Evolutionary conservation across 2,113 vertebrate species (phyloP).

Genomic region (Cheilinus undulatus): DNA sequence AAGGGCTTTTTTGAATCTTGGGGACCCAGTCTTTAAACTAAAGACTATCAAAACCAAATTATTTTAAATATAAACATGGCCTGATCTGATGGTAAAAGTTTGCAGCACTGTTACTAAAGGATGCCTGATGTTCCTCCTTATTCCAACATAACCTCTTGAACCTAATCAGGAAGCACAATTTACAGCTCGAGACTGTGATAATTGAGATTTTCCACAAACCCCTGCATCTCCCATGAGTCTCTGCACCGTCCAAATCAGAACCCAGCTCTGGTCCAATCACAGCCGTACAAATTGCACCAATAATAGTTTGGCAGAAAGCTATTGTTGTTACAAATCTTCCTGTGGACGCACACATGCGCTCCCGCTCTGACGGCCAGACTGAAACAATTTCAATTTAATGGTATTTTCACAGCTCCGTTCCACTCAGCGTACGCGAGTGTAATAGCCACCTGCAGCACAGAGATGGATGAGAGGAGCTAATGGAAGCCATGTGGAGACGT

Average conservation of each 20-base stretch:
- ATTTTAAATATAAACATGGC: no score
- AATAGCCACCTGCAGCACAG: constrained; percentile 72
- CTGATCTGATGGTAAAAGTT: not conserved
- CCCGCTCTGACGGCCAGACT: constrained; percentile 53
- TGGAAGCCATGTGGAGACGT: constrained; percentile 65
- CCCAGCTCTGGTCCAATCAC: constrained; percentile 13
- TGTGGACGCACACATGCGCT: constrained; percentile 35
- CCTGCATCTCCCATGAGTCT: not conserved
- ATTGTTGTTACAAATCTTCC: constrained; percentile 47
- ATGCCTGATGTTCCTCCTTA: not conserved
- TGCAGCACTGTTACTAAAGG: not conserved
- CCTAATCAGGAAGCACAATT: constrained; percentile 3
- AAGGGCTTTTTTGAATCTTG: no score
- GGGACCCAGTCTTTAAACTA: no score
- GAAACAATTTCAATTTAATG: constrained; percentile 76
- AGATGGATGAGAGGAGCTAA: constrained; percentile 70
- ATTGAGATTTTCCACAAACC: not conserved
- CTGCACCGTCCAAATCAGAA: not conserved
- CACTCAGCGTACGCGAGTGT: constrained; percentile 38
- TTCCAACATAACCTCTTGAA: not conserved
- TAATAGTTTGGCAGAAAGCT: constrained; percentile 22
- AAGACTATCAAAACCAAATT: no score
- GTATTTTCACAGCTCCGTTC: constrained; percentile 73
- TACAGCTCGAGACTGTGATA: not conserved
- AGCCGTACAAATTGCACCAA: constrained; percentile 7